Evolutionary conservation across 2,797 vertebrate genomes (phyloP).

Genomic region (Mormyrus proboscirostris): DNA sequence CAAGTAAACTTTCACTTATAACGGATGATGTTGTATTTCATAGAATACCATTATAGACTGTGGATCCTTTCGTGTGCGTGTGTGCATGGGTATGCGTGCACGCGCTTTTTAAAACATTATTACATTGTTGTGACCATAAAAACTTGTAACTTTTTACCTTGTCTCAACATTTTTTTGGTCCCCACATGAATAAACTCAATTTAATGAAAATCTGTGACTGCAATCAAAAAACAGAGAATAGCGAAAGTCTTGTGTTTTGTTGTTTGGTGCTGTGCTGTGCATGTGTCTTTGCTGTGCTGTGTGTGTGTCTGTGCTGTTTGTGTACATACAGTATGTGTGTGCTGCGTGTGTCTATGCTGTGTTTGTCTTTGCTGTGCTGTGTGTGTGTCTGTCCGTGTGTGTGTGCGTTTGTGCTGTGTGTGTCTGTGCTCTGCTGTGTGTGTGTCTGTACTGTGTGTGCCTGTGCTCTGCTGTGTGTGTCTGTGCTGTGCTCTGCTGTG

Average conservation of each 20-base stretch:
- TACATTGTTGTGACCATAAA: neutral
- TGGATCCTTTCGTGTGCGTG: too few relatives aligned
- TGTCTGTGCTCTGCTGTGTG: neutral
- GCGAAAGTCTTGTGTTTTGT: too few relatives aligned
- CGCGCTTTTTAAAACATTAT: neutral
- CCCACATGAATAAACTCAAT: neutral
- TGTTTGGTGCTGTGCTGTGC: too few relatives aligned
- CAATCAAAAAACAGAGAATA: neutral
- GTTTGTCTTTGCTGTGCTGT: too few relatives aligned
- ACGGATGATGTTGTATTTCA: too few relatives aligned
- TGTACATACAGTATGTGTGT: neutral
- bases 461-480: neutral
- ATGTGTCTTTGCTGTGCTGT: neutral
- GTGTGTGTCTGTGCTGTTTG: neutral
- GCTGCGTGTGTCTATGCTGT: neutral
- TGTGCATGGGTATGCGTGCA: neutral
- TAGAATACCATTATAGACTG: too few relatives aligned
- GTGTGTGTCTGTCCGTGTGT: neutral
- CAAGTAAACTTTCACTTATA: neutral
- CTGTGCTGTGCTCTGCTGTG: too few relatives aligned
- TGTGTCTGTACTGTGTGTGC: neutral
- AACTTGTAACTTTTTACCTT: neutral
- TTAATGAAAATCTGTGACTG: neutral
- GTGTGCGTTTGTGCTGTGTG: neutral
- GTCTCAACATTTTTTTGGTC: neutral